Evolutionary conservation across 2,113 vertebrate genomes (phyloP).

Genomic region (Motacilla tschutschensis): DNA sequence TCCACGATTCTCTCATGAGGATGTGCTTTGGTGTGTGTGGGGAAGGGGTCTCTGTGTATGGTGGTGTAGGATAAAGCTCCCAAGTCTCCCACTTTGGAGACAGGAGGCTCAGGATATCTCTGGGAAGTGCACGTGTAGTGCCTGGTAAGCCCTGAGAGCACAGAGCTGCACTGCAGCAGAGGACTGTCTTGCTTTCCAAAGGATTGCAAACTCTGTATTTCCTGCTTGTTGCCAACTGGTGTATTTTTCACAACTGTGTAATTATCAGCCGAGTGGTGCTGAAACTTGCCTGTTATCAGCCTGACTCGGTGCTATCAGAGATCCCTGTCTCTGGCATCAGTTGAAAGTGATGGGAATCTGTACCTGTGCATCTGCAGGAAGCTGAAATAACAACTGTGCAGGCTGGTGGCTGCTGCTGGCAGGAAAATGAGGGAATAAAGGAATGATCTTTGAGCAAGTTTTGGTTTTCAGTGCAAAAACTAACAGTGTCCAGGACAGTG

Average conservation of each 20-base stretch:
- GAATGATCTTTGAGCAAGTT: not conserved
- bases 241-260: not conserved
- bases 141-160: not conserved
- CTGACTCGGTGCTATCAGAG: not conserved
- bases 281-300: conserved; percentile 33
- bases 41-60: not conserved
- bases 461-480: not conserved
- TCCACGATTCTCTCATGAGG: not conserved
- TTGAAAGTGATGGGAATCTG: conserved; percentile 3
- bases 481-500: not conserved
- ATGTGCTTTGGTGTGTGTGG: not conserved
- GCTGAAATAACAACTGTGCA: not conserved
- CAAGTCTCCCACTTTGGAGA: not conserved
- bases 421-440: not conserved
- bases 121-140: not conserved
- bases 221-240: not conserved
- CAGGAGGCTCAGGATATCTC: not conserved
- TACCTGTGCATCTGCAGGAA: conserved; percentile 24
- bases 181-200: not conserved
- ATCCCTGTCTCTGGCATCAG: conserved; percentile 39
- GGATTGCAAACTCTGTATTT: not conserved
- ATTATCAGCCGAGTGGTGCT: not conserved
- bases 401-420: not conserved
- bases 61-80: not conserved
- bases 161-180: not conserved